These are phyloP conservation scores for Elgonia sp. DNA, from an alignment of 2,888 invertebrate species.

Conservation along the genomic window DNA sequence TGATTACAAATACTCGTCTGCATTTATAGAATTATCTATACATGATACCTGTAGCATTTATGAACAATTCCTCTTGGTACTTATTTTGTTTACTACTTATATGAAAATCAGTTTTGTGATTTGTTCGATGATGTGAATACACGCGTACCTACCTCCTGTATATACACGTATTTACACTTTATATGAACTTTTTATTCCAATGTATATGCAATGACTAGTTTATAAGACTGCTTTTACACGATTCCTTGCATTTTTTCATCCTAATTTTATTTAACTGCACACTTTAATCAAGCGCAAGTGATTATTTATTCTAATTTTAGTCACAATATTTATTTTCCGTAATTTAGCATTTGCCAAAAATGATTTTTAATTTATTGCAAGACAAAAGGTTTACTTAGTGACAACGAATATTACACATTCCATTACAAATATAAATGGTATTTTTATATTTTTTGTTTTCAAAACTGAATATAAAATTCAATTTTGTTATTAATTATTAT, in stretches of 20 bases:
- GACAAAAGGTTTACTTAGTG: no score
- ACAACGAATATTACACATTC: no score
- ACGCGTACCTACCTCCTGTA: background rate
- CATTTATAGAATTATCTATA: background rate
- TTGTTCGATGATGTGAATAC: background rate
- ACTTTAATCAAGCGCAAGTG: background rate
- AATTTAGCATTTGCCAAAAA: no score
- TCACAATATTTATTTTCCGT: background rate
- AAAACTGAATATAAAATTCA: no score
- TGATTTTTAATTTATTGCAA: no score
- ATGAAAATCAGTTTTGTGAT: constrained; percentile 1
- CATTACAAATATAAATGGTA: no score
- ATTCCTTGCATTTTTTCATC: background rate
- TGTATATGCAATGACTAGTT: background rate
- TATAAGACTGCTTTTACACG: background rate
- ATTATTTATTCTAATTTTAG: background rate
- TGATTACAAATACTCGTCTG: background rate
- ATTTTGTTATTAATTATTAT: no score
- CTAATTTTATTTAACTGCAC: background rate
- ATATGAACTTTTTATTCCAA: background rate
- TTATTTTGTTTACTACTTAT: constrained; percentile 4
- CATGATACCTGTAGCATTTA: background rate
- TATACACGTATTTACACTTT: constrained; percentile 8
- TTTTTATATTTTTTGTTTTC: no score
- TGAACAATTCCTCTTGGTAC: background rate